These are phyloP conservation scores for Falco rusticolus DNA, from an alignment of 2,797 vertebrate genomes.

Conservation along the genomic window DNA sequence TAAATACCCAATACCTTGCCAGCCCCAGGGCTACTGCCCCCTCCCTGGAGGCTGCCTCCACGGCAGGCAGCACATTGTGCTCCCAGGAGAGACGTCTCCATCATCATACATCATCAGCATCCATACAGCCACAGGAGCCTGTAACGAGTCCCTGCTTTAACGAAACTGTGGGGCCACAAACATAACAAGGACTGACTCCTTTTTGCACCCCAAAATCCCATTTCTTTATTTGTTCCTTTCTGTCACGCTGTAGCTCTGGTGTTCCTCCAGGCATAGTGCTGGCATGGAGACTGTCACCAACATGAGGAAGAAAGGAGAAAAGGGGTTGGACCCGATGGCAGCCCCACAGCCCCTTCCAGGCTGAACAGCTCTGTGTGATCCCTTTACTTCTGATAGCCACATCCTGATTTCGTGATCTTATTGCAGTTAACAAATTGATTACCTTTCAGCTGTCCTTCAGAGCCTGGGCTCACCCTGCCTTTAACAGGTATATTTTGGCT, in stretches of 20 bases:
- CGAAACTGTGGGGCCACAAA: slow-evolving; percentile 27
- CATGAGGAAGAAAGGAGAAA: background rate
- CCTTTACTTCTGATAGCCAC: background rate
- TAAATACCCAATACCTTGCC: slow-evolving; percentile 16
- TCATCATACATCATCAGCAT: background rate
- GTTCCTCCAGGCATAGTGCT: slow-evolving; percentile 14
- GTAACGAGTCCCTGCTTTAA: slow-evolving; percentile 26
- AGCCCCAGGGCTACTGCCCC: slow-evolving; percentile 16
- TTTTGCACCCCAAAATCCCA: background rate
- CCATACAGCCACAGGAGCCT: background rate
- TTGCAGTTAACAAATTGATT: background rate
- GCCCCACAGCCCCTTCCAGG: background rate
- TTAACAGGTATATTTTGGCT: background rate
- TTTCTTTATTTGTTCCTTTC: slow-evolving; percentile 24
- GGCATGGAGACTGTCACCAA: background rate
- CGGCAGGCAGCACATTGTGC: background rate
- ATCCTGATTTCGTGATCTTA: background rate
- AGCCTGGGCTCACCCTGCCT: background rate
- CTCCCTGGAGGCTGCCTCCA: background rate
- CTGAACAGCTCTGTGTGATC: background rate
- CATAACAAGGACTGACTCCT: background rate
- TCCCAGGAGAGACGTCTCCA: background rate
- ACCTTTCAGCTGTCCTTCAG: background rate
- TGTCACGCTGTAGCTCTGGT: background rate
- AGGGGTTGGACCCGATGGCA: background rate